Evolutionary conservation across 2,888 invertebrate species (phyloP).

Genomic region (Heliconius aoede): DNA sequence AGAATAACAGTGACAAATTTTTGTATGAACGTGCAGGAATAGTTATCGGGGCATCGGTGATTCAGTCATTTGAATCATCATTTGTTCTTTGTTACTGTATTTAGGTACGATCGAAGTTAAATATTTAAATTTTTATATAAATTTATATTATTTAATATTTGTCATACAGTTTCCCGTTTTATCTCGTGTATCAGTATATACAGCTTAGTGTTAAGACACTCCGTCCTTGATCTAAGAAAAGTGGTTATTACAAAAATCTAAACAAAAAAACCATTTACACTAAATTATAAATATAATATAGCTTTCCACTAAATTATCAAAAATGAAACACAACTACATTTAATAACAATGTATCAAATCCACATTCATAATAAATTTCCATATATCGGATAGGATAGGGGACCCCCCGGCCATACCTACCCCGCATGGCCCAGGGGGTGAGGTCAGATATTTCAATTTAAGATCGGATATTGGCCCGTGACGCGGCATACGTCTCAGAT

Average conservation of each 20-base stretch:
- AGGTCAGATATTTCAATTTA: slow-evolving; percentile 83
- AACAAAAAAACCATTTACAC: not conserved
- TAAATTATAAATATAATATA: too few relatives aligned
- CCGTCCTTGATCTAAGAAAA: too few relatives aligned
- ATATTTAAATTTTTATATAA: not conserved
- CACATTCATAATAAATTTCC: slow-evolving; percentile 25
- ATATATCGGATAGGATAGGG: slow-evolving; percentile 32
- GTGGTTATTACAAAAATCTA: too few relatives aligned
- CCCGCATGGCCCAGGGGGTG: slow-evolving; percentile 44
- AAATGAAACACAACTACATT: not conserved
- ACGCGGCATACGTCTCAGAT: slow-evolving; percentile 79
- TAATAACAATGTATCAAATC: slow-evolving; percentile 20
- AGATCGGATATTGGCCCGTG: slow-evolving; percentile 81
- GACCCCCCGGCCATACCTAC: not conserved
- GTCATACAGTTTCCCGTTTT: too few relatives aligned
- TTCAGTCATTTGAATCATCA: slow-evolving; percentile 38
- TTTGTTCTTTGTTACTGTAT: slow-evolving; percentile 14
- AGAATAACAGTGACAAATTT: slow-evolving; percentile 1
- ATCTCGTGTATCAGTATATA: too few relatives aligned
- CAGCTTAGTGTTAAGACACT: too few relatives aligned
- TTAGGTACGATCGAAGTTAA: not conserved
- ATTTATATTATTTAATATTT: too few relatives aligned
- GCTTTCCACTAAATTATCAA: too few relatives aligned
- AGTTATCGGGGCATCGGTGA: slow-evolving; percentile 39
- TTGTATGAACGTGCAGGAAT: slow-evolving; percentile 31